phyloP scores from a whole-genome alignment of 2,797 vertebrate species.

The Basileuterus tristriatus region DNA sequence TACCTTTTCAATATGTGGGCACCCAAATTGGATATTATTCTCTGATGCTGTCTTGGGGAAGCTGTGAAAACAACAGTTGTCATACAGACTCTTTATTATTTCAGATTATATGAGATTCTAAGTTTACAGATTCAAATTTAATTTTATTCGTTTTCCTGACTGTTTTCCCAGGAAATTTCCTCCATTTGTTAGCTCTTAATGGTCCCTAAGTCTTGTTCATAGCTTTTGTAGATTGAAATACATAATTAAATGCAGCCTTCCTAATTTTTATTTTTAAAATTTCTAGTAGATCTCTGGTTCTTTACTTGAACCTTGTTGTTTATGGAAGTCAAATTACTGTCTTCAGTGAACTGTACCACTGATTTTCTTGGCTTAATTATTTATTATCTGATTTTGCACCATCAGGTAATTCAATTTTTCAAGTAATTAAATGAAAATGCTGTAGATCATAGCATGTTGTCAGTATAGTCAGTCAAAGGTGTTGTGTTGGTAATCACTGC shows the following conservation, averaged over 20 bases:
- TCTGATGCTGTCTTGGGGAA: not conserved
- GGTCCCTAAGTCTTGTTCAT: not conserved
- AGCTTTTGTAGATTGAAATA: not conserved
- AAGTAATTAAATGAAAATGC: not conserved
- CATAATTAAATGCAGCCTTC: not conserved
- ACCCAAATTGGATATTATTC: not conserved
- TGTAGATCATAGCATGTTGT: not conserved
- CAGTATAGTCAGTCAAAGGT: not conserved
- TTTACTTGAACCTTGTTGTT: not conserved
- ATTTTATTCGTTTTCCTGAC: not conserved
- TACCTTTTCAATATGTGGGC: not conserved
- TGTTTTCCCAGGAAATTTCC: not conserved
- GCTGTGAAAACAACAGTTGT: not conserved
- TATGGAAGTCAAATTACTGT: not conserved
- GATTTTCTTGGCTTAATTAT: not conserved
- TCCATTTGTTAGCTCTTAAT: not conserved
- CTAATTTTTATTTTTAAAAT: not conserved
- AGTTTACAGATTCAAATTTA: not conserved
- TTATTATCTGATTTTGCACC: not conserved
- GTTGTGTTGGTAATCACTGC: accelerated
- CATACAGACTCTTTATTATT: not conserved
- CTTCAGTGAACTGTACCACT: not conserved
- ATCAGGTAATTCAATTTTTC: not conserved
- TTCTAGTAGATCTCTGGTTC: not conserved
- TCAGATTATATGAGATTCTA: not conserved